Percentiles rank a stretch among this genome's conserved stretches.
phyloP scores from a whole-genome alignment of 1,140 invertebrate genomes.

The Ceratitis capitata region DNA sequence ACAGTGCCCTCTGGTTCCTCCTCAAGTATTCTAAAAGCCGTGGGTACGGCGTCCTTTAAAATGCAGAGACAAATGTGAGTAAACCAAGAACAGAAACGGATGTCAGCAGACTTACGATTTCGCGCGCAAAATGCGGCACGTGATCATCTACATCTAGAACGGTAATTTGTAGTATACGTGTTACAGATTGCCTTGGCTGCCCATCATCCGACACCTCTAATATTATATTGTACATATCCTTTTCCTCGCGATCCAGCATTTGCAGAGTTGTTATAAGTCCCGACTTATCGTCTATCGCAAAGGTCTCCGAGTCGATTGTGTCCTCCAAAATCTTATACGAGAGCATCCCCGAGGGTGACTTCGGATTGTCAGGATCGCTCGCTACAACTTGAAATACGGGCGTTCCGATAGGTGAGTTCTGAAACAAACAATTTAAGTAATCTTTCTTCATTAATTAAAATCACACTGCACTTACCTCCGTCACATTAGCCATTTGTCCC shows the following conservation, averaged over 20 bases:
- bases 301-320: slow-evolving; percentile 73
- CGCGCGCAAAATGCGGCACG: slow-evolving; percentile 77
- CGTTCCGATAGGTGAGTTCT: slow-evolving; percentile 79
- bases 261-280: slow-evolving; percentile 79
- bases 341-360: slow-evolving; percentile 77
- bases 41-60: slow-evolving; percentile 72
- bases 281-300: slow-evolving; percentile 74
- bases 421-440: slow-evolving; percentile 44
- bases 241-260: slow-evolving; percentile 76
- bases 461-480: slow-evolving; percentile 68
- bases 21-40: slow-evolving; percentile 73
- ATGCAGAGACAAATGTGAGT: not conserved
- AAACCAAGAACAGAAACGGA: not conserved
- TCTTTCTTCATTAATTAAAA: not conserved
- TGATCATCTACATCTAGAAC: slow-evolving; percentile 84
- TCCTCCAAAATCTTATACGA: slow-evolving; percentile 78
- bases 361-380: slow-evolving; percentile 81
- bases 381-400: slow-evolving; percentile 81
- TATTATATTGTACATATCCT: slow-evolving; percentile 78
- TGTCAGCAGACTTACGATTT: slow-evolving; percentile 72
- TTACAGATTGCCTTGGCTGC: slow-evolving; percentile 78
- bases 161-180: slow-evolving; percentile 74
- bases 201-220: slow-evolving; percentile 80
- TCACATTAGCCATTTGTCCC: slow-evolving; percentile 77
- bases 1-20: slow-evolving; percentile 72